phyloP scores from a whole-genome alignment of 2,797 vertebrate genomes.

The Onychomys torridus region DNA sequence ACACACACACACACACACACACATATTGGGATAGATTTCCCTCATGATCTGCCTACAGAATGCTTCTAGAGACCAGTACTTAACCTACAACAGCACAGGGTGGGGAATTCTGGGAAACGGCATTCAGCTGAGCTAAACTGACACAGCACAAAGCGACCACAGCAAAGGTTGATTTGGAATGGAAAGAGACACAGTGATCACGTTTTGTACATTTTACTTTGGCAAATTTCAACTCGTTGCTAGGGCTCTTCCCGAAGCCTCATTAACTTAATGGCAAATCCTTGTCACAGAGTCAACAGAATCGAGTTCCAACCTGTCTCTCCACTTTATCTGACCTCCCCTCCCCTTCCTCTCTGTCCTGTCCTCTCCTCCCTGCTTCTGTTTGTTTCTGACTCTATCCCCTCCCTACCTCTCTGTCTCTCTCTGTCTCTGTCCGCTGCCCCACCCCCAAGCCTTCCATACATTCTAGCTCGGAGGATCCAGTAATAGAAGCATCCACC shows the following conservation, averaged over 20 bases:
- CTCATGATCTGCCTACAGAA: not conserved
- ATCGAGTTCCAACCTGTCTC: not conserved
- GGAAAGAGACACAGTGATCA: not conserved
- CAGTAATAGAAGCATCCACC: not conserved
- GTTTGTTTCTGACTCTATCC: not conserved
- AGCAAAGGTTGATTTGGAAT: not conserved
- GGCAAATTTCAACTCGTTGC: conserved; percentile 27
- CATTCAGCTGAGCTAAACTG: not conserved
- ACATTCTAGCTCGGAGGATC: not conserved
- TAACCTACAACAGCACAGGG: not conserved
- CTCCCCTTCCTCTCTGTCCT: not conserved
- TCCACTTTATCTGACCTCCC: not conserved
- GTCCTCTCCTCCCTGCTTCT: not conserved
- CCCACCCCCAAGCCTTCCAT: not conserved
- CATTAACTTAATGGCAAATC: conserved; percentile 20
- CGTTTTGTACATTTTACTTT: conserved; percentile 18
- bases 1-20: no score
- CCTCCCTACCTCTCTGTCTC: not conserved
- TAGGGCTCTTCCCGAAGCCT: conserved; percentile 26
- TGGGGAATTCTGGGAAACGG: conserved; percentile 22
- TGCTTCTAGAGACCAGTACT: not conserved
- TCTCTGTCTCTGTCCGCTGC: no score
- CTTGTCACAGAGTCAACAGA: conserved; percentile 14
- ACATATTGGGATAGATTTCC: not conserved
- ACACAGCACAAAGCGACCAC: not conserved